Percentiles rank a stretch among this genome's conserved stretches.
phyloP scores from a whole-genome alignment of 2,113 vertebrate species.

The Melanerpes aurifrons region DNA sequence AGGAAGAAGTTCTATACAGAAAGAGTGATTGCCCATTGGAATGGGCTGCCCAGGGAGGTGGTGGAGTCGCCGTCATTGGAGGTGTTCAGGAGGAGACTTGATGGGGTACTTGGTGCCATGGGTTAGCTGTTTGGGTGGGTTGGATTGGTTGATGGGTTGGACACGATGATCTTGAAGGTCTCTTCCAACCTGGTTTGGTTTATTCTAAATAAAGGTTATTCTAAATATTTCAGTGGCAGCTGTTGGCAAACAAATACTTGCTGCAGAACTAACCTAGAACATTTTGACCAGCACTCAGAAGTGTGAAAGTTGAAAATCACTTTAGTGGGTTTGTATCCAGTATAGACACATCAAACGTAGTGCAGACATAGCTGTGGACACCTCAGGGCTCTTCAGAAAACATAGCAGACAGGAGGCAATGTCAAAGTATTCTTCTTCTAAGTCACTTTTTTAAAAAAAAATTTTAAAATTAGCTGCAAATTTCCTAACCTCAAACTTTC shows the following conservation, averaged over 20 bases:
- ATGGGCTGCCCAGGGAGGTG: no score
- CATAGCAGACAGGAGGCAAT: neutral
- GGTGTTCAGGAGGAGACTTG: no score
- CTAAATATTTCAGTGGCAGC: neutral
- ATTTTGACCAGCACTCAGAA: constrained; percentile 8
- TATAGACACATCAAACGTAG: neutral
- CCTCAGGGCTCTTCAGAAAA: neutral
- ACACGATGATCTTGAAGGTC: no score
- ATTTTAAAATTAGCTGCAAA: neutral
- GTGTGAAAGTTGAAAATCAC: neutral
- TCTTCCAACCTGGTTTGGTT: no score
- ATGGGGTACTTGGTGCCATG: no score
- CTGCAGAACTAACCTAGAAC: neutral
- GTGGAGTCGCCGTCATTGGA: no score
- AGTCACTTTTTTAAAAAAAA: no score
- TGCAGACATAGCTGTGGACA: neutral
- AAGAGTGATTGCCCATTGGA: no score
- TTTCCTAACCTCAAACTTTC: neutral
- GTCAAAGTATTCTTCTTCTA: neutral
- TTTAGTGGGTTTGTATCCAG: neutral
- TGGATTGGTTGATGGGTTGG: no score
- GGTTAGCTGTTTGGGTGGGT: no score
- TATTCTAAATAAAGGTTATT: no score
- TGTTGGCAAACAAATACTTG: constrained; percentile 16
- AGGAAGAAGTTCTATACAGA: no score